Evolutionary conservation across 1,140 invertebrate genomes (phyloP).

Genomic region (Bombus sylvicola): DNA sequence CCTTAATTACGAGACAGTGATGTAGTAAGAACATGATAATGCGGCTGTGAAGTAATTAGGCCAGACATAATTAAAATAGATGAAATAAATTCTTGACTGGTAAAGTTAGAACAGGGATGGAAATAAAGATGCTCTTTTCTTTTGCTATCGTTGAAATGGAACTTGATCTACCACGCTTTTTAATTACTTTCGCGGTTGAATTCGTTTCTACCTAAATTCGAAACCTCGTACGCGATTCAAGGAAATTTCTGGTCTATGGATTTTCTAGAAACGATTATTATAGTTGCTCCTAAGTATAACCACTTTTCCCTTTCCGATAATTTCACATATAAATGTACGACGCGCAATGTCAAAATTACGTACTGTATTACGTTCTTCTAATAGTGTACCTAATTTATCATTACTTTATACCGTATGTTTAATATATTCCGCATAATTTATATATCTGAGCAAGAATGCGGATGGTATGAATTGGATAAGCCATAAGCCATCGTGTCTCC

Average conservation of each 20-base stretch:
- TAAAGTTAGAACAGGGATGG: not conserved
- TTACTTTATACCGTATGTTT: not conserved
- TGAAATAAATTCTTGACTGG: not conserved
- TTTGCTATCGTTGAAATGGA: not conserved
- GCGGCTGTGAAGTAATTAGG: not conserved
- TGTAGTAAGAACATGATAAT: constrained; percentile 1
- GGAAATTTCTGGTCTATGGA: not conserved
- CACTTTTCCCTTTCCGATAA: no score
- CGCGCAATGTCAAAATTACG: not conserved
- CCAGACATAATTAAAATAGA: constrained; percentile 11
- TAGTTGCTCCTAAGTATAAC: no score
- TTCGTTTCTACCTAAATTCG: not conserved
- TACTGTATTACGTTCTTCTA: not conserved
- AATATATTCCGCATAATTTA: not conserved
- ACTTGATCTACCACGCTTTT: not conserved
- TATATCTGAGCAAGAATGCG: not conserved
- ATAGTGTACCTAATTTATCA: not conserved
- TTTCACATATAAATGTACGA: no score
- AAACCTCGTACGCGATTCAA: not conserved
- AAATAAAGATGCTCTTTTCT: not conserved
- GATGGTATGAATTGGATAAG: not conserved
- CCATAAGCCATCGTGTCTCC: not conserved
- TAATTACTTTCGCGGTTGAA: not conserved
- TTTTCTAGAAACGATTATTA: no score
- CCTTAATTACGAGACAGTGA: constrained; percentile 14